Conservation (phyloP, 1,140 invertebrate species). For the Papilio dardanus region DNA sequence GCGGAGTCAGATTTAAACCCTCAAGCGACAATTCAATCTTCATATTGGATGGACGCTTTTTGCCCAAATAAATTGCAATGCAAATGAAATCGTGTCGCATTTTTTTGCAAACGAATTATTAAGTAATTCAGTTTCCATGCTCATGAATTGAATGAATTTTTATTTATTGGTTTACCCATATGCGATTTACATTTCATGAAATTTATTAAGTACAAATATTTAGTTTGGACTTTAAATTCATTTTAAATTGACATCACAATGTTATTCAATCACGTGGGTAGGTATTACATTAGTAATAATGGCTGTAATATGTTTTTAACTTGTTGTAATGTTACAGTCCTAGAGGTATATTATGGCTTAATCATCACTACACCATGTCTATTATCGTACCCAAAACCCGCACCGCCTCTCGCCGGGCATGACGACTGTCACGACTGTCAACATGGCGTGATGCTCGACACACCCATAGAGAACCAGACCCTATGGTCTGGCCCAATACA, state of each 20-base stretch:
- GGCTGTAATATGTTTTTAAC: too few species aligned
- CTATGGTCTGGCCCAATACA: too few species aligned
- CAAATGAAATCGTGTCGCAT: constrained; percentile 20
- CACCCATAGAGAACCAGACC: too few species aligned
- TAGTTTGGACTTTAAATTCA: not conserved
- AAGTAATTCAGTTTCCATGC: constrained; percentile 20
- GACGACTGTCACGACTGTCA: too few species aligned
- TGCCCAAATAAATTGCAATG: constrained; percentile 13
- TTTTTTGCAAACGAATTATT: constrained; percentile 25
- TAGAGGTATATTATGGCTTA: too few species aligned
- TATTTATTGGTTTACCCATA: constrained; percentile 6
- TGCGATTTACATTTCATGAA: constrained; percentile 4
- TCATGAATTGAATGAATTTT: constrained; percentile 19
- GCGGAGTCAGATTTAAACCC: constrained; percentile 3
- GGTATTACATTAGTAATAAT: too few species aligned
- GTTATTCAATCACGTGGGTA: not conserved
- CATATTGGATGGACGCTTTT: constrained; percentile 3
- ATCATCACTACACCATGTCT: too few species aligned
- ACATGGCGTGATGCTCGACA: too few species aligned
- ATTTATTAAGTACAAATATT: not conserved
- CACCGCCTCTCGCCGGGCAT: too few species aligned
- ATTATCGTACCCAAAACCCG: too few species aligned
- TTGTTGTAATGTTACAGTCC: too few species aligned
- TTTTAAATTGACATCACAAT: not conserved
- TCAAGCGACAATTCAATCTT: constrained; percentile 11